Evolutionary conservation across 2,797 vertebrate genomes (phyloP), one percentile per base, ranked within the genome.

Genomic region (Enteromius mattozi): DNA sequence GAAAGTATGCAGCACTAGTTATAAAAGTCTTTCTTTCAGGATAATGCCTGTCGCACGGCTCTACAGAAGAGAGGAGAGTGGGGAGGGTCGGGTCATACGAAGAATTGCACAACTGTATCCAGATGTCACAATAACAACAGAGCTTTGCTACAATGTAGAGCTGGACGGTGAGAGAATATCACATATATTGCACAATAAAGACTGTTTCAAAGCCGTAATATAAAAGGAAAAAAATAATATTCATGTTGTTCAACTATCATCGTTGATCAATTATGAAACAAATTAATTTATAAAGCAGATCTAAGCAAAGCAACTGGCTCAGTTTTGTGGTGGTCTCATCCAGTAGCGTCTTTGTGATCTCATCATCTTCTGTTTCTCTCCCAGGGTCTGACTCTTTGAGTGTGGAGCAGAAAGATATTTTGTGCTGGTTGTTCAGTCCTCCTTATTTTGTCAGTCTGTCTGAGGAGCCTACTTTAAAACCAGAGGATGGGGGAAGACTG

Each of bases 391-490:
- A 91, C 27, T 81, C 85, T 78, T 95, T 97, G 0, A 86, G 42
- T 40, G 2, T 80, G 0, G 89, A 94, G 80, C 93, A 97, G 89
- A 94, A 86, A 70, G 92, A 92, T 85, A 87, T 96, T 76, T 92
- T 98, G 56, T 87, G 88, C 35, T 98, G 97, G 97, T 90, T 98
- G 56, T 95, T 98, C 78, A 91, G 93, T 75, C 95, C 94, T 82
- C 95, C 95, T 1, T 92, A 94, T 75, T 85, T 86, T 0, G 91
- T 92, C 40, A 92, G 91, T 0, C 91, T 97, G 37, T 93, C 94
- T 27, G 93, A 95, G 56, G 81, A 93, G 8, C 92, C 96, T 3
- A 92, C 91, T 88, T 94, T 98, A 49, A 85, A 68, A 3, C 91
- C 93, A 3, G 88, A 84, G 5, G 89, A 89, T 0, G 94, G 80